Base-by-base conservation (phyloP, 2,888 invertebrate genomes). In the Euclidia mi region DNA sequence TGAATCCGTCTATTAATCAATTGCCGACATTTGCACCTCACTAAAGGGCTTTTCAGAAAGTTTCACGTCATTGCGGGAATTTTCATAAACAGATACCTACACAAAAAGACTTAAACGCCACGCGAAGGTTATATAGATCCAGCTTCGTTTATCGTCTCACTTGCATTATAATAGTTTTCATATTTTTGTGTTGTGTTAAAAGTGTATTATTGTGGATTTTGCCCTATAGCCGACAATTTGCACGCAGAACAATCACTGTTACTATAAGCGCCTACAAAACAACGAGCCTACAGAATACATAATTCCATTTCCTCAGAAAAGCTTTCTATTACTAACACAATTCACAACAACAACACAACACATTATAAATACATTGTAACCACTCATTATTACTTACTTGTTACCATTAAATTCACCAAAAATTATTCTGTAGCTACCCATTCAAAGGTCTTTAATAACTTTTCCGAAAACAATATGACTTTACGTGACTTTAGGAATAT, bases 381-480 rank as follows among this genome's bases (percentile, higher is more conserved):
- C 32, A 32, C 50, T 74, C 46, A 38, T 55, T 47, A 41, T 48
- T 49, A 59, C 62, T 73, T 52, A 65, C 66, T 70, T 67, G 57
- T 71, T 62, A 52, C 71, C 51, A 67, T 71, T 71, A 46, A 75
- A 65, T 71, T 42, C 38, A 55, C 58, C 68, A 56, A 65, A 61
- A 68, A 71, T 60, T 38, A 58, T 65, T 61, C 48, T 56, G n/a
- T n/a, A 53, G 50, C 49, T 52, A 45, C 34, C 42, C 28, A 59
- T 68, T 72, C 55, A 65, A 15, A 56, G 43, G 42, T 56, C 34
- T 11, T 40, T 68, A 68, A 75, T 62, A 68, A 65, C 56, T 65
- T 64, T 62, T 45, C 48, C 45, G 53, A 60, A 65, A 62, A 75
- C 72, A 71, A 71, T 62, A 72, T n/a, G n/a, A n/a, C n/a, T n/a